Conservation (phyloP, 2,113 vertebrate genomes). For the Steatornis caripensis region DNA sequence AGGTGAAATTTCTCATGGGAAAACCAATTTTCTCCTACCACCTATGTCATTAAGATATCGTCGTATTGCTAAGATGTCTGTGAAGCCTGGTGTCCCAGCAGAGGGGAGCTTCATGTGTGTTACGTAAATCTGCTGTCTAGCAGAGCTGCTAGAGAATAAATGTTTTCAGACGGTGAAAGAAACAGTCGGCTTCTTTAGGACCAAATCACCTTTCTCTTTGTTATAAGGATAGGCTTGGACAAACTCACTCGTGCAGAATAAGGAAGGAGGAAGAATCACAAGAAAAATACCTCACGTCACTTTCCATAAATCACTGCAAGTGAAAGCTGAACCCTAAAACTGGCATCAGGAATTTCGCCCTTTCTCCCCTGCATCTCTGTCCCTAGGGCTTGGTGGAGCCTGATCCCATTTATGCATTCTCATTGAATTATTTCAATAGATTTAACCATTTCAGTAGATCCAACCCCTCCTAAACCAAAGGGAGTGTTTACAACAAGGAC, state of each 20-base stretch:
- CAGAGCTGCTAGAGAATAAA: not conserved
- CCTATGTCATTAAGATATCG: not conserved
- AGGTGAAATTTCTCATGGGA: not conserved
- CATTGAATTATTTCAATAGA: not conserved
- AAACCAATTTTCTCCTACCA: not conserved
- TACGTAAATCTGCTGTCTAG: not conserved
- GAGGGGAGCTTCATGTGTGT: not conserved
- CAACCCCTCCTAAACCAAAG: not conserved
- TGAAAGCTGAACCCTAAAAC: not conserved
- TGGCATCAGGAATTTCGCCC: not conserved
- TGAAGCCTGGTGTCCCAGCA: not conserved
- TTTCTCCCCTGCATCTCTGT: not conserved
- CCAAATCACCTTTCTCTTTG: not conserved
- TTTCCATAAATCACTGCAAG: not conserved
- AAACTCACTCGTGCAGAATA: not conserved
- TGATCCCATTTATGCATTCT: not conserved
- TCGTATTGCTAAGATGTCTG: not conserved
- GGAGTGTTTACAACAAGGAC: not conserved
- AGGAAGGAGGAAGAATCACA: not conserved
- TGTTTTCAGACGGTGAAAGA: not conserved
- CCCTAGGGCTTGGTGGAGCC: not conserved
- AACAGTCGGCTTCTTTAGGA: not conserved
- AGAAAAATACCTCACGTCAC: not conserved
- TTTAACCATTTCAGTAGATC: not conserved
- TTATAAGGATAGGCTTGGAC: not conserved